Evolutionary conservation across 1,140 invertebrate species (phyloP).

Genomic region (Protaetia brevitarsis): DNA sequence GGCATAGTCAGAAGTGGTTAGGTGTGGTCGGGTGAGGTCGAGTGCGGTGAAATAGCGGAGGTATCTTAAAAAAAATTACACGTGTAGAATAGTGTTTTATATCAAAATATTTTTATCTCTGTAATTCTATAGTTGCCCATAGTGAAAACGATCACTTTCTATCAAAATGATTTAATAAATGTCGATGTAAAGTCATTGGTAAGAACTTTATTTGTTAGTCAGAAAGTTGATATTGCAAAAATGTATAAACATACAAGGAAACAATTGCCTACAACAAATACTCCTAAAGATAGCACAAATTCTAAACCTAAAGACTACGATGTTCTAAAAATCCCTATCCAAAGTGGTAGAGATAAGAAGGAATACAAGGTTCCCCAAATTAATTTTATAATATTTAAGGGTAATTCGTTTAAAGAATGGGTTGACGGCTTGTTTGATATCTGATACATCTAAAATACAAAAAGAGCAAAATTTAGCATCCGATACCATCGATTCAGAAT

Average conservation of each 20-base stretch:
- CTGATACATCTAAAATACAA: conserved; percentile 51
- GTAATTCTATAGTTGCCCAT: too few relatives aligned
- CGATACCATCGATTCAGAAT: conserved; percentile 31
- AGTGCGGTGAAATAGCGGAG: too few relatives aligned
- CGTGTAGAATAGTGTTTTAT: too few relatives aligned
- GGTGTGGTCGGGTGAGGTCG: too few relatives aligned
- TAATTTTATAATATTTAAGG: conserved; percentile 47
- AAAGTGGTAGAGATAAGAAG: conserved; percentile 60
- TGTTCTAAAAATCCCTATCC: conserved; percentile 47
- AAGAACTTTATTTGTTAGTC: background rate
- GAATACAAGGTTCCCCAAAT: conserved; percentile 49
- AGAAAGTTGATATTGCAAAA: background rate
- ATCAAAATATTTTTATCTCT: too few relatives aligned
- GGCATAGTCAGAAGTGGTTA: too few relatives aligned
- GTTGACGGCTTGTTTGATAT: conserved; percentile 64
- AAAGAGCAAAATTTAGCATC: conserved; percentile 29
- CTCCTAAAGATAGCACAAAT: background rate
- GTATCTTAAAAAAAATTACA: too few relatives aligned
- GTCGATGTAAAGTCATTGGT: background rate
- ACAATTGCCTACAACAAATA: background rate
- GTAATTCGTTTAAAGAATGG: conserved; percentile 66
- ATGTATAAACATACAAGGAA: conserved; percentile 2
- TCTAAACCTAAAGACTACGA: background rate
- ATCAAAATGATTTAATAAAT: background rate
- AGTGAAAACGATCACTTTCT: background rate